Base-by-base conservation (phyloP, 2,797 vertebrate species). In the Falco concolor region DNA sequence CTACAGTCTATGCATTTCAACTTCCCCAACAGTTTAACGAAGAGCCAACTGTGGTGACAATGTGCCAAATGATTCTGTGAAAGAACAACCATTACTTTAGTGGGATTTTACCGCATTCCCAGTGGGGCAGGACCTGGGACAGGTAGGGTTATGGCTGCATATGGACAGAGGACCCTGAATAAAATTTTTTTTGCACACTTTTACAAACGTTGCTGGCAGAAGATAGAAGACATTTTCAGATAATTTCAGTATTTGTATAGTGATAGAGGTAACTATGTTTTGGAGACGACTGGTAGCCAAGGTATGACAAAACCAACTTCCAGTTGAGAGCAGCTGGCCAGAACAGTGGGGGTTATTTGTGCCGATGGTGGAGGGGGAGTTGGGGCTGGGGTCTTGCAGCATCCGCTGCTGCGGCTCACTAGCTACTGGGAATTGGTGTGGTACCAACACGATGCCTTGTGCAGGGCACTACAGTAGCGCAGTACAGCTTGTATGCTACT, bases 51-150 rank as follows among this genome's bases (percentile, higher is more conserved):
- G 53, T 47, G 68, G 40, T 76, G 19, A 73, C 68, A 24, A 87
- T 47, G 97, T 97, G 97, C 96, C 96, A 97, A 97, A 96, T 5
- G 60, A 69, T 81, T 82, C 75, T 70, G 79, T 94, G 95, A 92
- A 85, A 92, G 73, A 83, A 14, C 70, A 60, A 13, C 77, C 15
- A 1, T 32, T 68, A 42, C 56, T 92, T 90, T 9, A 79, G 83
- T 74, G 78, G 87, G 92, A 32, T 89, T 89, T 69, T 42, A 18
- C 15, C 63, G 45, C 42, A 23, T 87, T 96, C 87, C 92, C 68
- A 47, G 50, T 13, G 54, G 73, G 79, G 61, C 87, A 82, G 84
- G 61, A 79, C 32, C 47, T 70, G 74, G 74, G 56, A 74, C 25
- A 28, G 81, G 16, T 59, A 89, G 77, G 74, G 19, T 59, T 64